phyloP scores from a whole-genome alignment of 2,888 invertebrate species.

The Pterobdella sp. region DNA sequence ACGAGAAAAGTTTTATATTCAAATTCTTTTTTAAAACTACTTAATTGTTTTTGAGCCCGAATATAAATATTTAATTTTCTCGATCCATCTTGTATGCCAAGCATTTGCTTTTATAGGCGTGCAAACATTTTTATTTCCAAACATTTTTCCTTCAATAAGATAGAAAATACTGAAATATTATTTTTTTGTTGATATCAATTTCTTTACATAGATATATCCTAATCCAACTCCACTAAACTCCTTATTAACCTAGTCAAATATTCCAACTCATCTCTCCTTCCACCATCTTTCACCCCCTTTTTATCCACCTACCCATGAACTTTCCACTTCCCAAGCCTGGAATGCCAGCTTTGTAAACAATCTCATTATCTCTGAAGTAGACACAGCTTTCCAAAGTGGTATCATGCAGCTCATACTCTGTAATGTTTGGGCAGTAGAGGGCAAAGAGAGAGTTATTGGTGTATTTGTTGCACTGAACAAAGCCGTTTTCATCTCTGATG shows the following conservation, averaged over 20 bases:
- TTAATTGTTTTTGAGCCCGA: too few relatives aligned
- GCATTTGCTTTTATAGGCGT: too few relatives aligned
- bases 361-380: constrained; percentile 58
- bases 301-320: constrained; percentile 67
- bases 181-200: too few relatives aligned
- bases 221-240: not conserved
- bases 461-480: constrained; percentile 66
- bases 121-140: too few relatives aligned
- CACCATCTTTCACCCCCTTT: not conserved
- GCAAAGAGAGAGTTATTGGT: constrained; percentile 62
- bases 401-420: constrained; percentile 27
- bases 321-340: constrained; percentile 84
- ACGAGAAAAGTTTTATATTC: too few relatives aligned
- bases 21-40: too few relatives aligned
- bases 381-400: constrained; percentile 58
- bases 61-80: too few relatives aligned
- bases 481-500: constrained; percentile 51
- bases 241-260: not conserved
- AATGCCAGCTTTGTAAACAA: constrained; percentile 68
- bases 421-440: constrained; percentile 60
- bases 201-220: too few relatives aligned
- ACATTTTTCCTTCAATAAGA: too few relatives aligned
- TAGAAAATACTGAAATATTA: too few relatives aligned
- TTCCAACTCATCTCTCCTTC: not conserved
- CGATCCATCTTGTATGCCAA: too few relatives aligned